A percentile compares a stretch with the other conserved stretches of the same genome.
These are phyloP conservation scores for Characodon lateralis DNA, from an alignment of 2,797 vertebrate genomes.

Conservation along the genomic window DNA sequence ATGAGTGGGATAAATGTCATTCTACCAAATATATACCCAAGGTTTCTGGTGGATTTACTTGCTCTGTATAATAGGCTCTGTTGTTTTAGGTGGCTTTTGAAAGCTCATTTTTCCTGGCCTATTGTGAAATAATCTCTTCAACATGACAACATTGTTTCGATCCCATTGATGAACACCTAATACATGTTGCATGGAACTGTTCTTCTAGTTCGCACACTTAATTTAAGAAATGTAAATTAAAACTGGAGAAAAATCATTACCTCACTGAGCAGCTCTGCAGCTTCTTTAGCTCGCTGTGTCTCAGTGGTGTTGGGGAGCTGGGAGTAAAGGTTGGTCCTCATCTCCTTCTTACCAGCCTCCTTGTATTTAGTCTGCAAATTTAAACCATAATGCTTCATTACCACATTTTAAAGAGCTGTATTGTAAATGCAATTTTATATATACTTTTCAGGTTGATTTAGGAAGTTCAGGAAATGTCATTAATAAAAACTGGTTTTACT, in stretches of 20 bases:
- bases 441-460: background rate
- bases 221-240: background rate
- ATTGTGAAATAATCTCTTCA: too few species aligned
- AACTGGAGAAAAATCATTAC: slow-evolving; percentile 58
- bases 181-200: too few species aligned
- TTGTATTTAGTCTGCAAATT: slow-evolving; percentile 86
- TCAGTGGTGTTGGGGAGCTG: slow-evolving; percentile 88
- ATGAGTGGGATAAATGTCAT: too few species aligned
- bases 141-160: too few species aligned
- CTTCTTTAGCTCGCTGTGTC: slow-evolving; percentile 85
- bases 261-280: slow-evolving; percentile 87
- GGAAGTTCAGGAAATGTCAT: background rate
- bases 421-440: background rate
- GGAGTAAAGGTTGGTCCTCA: slow-evolving; percentile 82
- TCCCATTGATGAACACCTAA: too few species aligned
- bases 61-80: too few species aligned
- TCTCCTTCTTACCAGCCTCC: slow-evolving; percentile 78
- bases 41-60: too few species aligned
- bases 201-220: background rate
- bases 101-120: background rate
- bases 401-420: background rate
- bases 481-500: background rate
- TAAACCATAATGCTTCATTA: background rate
- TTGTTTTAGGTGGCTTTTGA: too few species aligned
- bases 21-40: too few species aligned